Conservation (phyloP, 92 coral and sea anemone species). For the Zoanthus sociatus region DNA sequence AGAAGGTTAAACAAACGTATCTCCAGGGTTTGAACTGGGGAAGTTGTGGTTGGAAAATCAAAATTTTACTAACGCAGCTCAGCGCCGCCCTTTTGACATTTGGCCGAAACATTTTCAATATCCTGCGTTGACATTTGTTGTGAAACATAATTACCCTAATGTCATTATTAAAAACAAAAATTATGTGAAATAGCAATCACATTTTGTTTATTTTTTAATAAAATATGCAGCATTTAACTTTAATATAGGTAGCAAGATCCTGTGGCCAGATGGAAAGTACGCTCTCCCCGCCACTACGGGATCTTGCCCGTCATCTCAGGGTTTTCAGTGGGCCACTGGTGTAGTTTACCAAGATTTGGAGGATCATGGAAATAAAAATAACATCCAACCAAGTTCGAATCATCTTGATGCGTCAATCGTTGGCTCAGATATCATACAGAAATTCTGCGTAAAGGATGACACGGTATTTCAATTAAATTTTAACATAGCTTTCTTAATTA, state of each 20-base stretch:
- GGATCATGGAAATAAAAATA: slow-evolving; percentile 13
- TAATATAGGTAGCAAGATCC: not conserved
- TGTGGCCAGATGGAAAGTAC: slow-evolving; percentile 42
- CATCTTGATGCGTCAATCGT: slow-evolving; percentile 18
- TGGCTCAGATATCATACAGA: slow-evolving; percentile 27
- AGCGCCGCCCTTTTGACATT: too few species aligned
- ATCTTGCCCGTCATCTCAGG: slow-evolving; percentile 14
- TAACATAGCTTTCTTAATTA: too few species aligned
- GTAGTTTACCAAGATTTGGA: slow-evolving; percentile 45
- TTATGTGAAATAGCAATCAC: too few species aligned
- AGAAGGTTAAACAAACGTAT: too few species aligned
- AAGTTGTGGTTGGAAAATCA: too few species aligned
- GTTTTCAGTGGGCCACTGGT: slow-evolving; percentile 38
- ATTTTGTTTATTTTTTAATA: not conserved
- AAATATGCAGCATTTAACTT: not conserved
- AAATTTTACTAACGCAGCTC: too few species aligned
- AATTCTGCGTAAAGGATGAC: slow-evolving; percentile 40
- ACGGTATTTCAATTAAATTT: not conserved
- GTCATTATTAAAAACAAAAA: not conserved
- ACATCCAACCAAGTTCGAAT: slow-evolving; percentile 2
- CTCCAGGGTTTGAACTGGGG: too few species aligned
- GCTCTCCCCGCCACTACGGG: slow-evolving; percentile 22
- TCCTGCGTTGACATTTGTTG: too few species aligned
- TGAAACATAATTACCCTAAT: not conserved
- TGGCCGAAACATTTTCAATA: too few species aligned